Base-by-base conservation (phyloP, 2,888 invertebrate species). In the Agrotis segetum region DNA sequence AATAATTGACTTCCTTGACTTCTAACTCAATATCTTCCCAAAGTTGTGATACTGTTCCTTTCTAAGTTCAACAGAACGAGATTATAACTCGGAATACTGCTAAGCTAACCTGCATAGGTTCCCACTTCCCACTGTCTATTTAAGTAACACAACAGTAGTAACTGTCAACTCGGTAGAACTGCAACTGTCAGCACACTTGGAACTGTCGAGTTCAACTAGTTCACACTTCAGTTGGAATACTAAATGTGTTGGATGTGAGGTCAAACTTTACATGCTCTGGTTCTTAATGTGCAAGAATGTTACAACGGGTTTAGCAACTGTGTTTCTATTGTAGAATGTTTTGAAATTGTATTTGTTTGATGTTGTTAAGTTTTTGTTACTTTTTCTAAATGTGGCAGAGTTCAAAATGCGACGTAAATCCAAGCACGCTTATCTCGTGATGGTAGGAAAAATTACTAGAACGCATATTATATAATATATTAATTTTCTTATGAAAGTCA, bases 181-280 rank as follows among this genome's bases (percentile, higher is more conserved):
- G 49, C 16, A n/a, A 6, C 17, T 61, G 49, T 40, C n/a, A 11
- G 47, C 46, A 21, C 24, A 16, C 11, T 52, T 34, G 24, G 7
- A 16, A 49, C 62, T 19, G 46, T 44, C 44, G 24, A 61, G 55
- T 59, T 46, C 19, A 56, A 64, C 63, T 60, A 56, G 44, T 61
- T 49, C 46, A 13, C 46, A 63, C 53, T 55, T 63, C 29, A 55
- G 50, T 46, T 60, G 40, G 62, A 67, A 63, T 67, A 50, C 14
- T 16, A 50, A 59, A 53, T n/a, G 47, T 52, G 46, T 47, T 47
- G 9, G 14, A 44, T 44, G 13, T 44, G 44, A 19, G 40, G 24
- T 14, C 1, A 17, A 49, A 64, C 52, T 64, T 68, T 61, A 49
- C 16, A 46, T 47, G 50, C 5, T 34, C 44, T 44, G 24, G 21